A percentile compares a stretch with the other conserved stretches of the same genome.
These are phyloP conservation scores for Tinea semifulvella DNA, from an alignment of 2,888 invertebrate species.

Conservation along the genomic window DNA sequence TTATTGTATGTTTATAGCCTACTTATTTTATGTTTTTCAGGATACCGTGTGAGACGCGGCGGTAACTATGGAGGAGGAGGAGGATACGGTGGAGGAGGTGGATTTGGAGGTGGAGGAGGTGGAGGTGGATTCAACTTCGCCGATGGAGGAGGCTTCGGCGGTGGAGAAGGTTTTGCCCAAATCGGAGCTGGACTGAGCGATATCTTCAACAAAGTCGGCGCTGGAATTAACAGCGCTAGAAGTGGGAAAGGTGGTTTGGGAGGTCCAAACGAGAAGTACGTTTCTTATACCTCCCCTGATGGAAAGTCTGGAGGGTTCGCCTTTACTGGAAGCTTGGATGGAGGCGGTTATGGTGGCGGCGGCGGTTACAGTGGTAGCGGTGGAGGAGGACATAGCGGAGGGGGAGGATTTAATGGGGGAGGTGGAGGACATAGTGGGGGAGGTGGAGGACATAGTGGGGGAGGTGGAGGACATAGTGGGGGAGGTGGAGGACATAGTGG, in stretches of 20 bases:
- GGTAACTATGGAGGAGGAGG: constrained; percentile 10
- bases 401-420: constrained; percentile 24
- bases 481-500: constrained; percentile 23
- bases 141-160: background rate
- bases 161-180: constrained; percentile 7
- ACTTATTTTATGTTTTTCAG: background rate
- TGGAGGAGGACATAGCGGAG: constrained; percentile 38
- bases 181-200: constrained; percentile 4
- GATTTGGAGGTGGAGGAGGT: constrained; percentile 28
- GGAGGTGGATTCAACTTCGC: constrained; percentile 21
- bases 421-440: constrained; percentile 24
- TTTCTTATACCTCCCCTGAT: constrained; percentile 46
- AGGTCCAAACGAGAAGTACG: constrained; percentile 33
- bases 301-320: constrained; percentile 56
- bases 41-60: background rate
- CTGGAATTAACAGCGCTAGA: constrained; percentile 8
- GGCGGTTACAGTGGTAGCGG: constrained; percentile 53
- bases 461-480: constrained; percentile 22
- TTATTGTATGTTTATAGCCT: no score
- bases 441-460: constrained; percentile 24
- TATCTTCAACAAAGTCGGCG: constrained; percentile 11
- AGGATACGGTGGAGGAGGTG: constrained; percentile 17
- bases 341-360: constrained; percentile 38
- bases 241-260: constrained; percentile 19
- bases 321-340: constrained; percentile 42